These are phyloP conservation scores for Zaprionus ornatus DNA, from an alignment of 1,140 invertebrate species.

Conservation along the genomic window DNA sequence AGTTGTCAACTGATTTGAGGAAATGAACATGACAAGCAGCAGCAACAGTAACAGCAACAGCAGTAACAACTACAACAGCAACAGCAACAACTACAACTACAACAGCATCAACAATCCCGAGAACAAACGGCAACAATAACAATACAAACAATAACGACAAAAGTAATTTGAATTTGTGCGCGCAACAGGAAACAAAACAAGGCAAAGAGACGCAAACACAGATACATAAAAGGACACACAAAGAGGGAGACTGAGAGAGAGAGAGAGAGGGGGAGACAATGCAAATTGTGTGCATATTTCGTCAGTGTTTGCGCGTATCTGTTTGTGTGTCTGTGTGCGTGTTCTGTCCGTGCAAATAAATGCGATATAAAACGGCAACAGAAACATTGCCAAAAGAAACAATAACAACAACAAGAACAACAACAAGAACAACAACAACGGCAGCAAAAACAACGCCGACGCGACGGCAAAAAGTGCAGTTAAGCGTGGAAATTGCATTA, in stretches of 20 bases:
- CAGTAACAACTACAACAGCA: constrained; percentile 1
- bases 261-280: constrained; percentile 14
- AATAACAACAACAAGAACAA: constrained; percentile 9
- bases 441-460: constrained; percentile 46
- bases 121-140: constrained; percentile 47
- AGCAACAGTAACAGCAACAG: constrained; percentile 25
- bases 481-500: constrained; percentile 80
- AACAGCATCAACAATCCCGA: constrained; percentile 19
- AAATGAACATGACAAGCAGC: constrained; percentile 45
- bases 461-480: constrained; percentile 73
- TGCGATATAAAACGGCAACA: constrained; percentile 63
- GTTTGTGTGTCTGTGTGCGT: constrained; percentile 29
- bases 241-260: neutral
- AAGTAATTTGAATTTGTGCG: constrained; percentile 76
- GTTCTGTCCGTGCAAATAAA: constrained; percentile 69
- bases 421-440: constrained; percentile 28
- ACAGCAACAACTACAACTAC: constrained; percentile 30
- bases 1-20: constrained; percentile 60
- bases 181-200: constrained; percentile 44
- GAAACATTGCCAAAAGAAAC: constrained; percentile 39
- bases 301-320: constrained; percentile 36
- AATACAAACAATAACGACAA: constrained; percentile 60
- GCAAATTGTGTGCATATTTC: constrained; percentile 73
- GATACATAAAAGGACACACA: neutral
- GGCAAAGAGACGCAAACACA: constrained; percentile 12